Conservation (phyloP, 2,113 vertebrate genomes). For the Lasiurus cinereus region DNA sequence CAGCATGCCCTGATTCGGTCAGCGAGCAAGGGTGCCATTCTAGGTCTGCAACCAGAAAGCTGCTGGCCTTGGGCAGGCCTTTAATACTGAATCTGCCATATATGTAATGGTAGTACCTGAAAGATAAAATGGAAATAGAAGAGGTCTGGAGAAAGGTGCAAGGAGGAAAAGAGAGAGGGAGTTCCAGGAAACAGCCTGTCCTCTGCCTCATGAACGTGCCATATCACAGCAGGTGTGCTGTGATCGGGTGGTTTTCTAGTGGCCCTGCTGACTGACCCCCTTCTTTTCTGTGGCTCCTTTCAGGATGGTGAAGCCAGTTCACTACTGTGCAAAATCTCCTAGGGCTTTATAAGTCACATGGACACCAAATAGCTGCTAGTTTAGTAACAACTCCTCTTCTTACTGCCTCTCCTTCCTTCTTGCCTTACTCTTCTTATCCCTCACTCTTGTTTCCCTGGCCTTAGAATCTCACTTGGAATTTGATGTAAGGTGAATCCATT, state of each 20-base stretch:
- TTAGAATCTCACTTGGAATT: neutral
- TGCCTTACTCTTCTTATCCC: neutral
- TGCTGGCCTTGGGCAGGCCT: neutral
- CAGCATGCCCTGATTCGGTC: neutral
- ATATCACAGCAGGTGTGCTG: neutral
- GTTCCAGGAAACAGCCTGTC: neutral
- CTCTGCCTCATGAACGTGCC: too few species aligned
- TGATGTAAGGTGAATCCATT: neutral
- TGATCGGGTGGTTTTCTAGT: neutral
- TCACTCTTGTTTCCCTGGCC: neutral
- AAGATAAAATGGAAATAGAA: neutral
- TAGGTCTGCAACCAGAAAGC: neutral
- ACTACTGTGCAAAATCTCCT: neutral
- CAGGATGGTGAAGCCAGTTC: neutral
- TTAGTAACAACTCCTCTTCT: neutral
- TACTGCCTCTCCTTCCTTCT: neutral
- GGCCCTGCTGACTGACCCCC: accelerated
- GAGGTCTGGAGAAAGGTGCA: neutral
- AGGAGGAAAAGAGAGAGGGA: neutral
- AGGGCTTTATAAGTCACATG: neutral
- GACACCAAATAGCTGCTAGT: neutral
- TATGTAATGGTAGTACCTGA: neutral
- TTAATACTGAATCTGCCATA: neutral
- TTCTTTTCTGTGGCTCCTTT: neutral
- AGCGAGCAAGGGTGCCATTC: neutral